Evolutionary conservation across 2,797 vertebrate species (phyloP).

Genomic region (Channa striata): DNA sequence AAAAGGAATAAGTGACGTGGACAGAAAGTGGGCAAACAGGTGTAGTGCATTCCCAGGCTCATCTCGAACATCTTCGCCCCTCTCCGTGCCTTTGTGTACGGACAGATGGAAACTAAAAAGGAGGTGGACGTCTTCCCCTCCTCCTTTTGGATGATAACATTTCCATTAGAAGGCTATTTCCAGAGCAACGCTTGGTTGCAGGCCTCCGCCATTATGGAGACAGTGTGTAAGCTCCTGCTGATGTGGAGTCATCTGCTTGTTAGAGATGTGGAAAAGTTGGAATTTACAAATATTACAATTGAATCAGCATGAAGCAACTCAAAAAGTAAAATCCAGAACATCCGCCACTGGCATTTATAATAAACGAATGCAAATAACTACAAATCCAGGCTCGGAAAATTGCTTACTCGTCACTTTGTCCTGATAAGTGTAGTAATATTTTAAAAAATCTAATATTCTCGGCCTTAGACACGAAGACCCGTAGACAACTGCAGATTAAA

Average conservation of each 20-base stretch:
- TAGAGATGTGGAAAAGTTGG: too few relatives aligned
- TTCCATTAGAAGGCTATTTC: conserved; percentile 9
- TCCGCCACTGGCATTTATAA: too few relatives aligned
- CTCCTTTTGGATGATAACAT: background rate
- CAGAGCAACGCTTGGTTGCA: background rate
- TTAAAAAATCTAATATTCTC: too few relatives aligned
- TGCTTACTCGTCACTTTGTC: too few relatives aligned
- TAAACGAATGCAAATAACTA: too few relatives aligned
- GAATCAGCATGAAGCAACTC: too few relatives aligned
- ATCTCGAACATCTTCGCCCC: background rate
- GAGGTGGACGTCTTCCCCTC: background rate
- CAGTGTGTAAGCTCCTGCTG: background rate
- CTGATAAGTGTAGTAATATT: too few relatives aligned
- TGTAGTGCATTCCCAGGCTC: background rate
- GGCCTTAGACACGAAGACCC: too few relatives aligned
- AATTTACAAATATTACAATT: too few relatives aligned
- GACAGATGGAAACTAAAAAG: background rate
- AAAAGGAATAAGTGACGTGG: background rate
- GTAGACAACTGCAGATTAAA: too few relatives aligned
- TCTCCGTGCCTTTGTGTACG: background rate
- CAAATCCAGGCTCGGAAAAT: too few relatives aligned
- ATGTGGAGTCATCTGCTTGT: background rate
- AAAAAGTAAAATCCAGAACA: too few relatives aligned
- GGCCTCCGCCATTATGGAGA: background rate
- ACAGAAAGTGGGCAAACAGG: conserved; percentile 1